Base-by-base conservation (phyloP, 2,888 invertebrate species). In the Zaprionus bogoriensis region DNA sequence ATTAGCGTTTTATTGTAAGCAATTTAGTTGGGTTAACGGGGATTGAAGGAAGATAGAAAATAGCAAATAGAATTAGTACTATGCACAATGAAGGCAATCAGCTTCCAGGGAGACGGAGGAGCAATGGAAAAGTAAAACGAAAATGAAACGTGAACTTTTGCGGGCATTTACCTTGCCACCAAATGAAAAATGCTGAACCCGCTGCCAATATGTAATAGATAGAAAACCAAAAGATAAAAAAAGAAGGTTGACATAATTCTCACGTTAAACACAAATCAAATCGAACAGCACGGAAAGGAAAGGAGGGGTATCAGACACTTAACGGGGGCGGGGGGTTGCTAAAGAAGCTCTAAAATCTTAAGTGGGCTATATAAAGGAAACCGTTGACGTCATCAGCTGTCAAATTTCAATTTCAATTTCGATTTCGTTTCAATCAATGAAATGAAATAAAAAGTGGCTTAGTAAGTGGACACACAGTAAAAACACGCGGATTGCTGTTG, bases 111-210 rank as follows among this genome's bases (percentile, higher is more conserved):
- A n/a, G n/a, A n/a, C n/a, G n/a, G n/a, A n/a, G n/a, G n/a, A n/a
- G n/a, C n/a, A n/a, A n/a, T n/a, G n/a, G 46, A 30, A 30, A 23
- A 45, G 6, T 17, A 10, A 42, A 48, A 45, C 38, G 12, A 46
- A 53, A 64, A 42, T 47, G 23, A 46, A 57, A 44, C 10, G 32
- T 45, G 14, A 46, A 65, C n/a, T 39, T 59, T 10, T 28, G 42
- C 42, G 23, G 73, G 71, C 65, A 39, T 71, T 88, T 88, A 88
- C 88, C 88, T 87, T 74, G 82, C 87, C 89, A 89, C 88, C 88
- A 88, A 68, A 88, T 71, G 57, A 74, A 77, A 66, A 87, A 78
- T 59, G 74, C 74, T 66, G 89, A 80, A 69, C 82, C 78, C 63
- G 88, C 88, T 88, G 87, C 74, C 68, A 53, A 62, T 66, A 62